Conservation (phyloP, 1,140 invertebrate species). For the Planococcus citri region DNA sequence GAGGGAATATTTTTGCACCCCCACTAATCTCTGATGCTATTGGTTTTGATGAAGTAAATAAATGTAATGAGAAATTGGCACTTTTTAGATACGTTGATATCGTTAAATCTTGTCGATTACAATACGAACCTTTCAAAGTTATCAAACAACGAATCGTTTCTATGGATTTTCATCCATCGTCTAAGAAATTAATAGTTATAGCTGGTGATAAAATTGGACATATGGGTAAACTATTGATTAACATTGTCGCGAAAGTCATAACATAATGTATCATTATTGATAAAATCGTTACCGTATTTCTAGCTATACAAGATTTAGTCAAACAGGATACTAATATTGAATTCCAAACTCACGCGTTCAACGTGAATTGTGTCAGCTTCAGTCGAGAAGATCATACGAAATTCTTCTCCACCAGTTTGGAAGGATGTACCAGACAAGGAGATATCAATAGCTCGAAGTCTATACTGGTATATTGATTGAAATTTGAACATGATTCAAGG, state of each 20-base stretch:
- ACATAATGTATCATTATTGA: not conserved
- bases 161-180: constrained; percentile 28
- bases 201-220: constrained; percentile 26
- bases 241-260: not conserved
- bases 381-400: constrained; percentile 23
- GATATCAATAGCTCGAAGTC: constrained; percentile 20
- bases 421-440: constrained; percentile 27
- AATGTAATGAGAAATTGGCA: too few relatives aligned
- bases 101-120: constrained; percentile 10
- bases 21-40: too few relatives aligned
- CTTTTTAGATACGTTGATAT: constrained; percentile 22
- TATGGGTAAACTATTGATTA: constrained; percentile 24
- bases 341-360: constrained; percentile 24
- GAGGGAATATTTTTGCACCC: too few relatives aligned
- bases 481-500: constrained; percentile 26
- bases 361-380: constrained; percentile 28
- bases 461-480: constrained; percentile 18
- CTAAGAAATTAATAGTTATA: constrained; percentile 25
- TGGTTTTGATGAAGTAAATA: too few relatives aligned
- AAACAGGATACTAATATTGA: constrained; percentile 13
- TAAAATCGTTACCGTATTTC: constrained; percentile 10
- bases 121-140: constrained; percentile 22
- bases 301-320: constrained; percentile 27
- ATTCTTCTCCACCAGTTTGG: constrained; percentile 29
- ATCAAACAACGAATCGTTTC: constrained; percentile 25